Conservation (phyloP, 2,797 vertebrate genomes). For the Sebastiscus tertius region DNA sequence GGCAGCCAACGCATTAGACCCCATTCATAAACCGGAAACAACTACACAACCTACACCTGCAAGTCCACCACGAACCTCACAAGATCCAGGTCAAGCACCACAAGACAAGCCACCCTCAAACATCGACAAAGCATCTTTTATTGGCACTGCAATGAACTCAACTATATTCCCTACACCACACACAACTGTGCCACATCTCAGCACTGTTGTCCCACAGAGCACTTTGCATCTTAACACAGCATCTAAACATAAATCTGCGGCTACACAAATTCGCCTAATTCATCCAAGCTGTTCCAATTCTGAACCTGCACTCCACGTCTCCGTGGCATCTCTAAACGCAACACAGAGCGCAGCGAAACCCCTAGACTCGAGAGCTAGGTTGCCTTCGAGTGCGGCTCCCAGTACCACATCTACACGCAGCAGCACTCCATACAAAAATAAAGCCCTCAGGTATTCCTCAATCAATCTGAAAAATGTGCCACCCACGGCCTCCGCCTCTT, state of each 20-base stretch:
- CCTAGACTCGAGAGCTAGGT: not conserved
- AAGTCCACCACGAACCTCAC: not conserved
- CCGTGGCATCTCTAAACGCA: constrained; percentile 19
- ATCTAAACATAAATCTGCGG: not conserved
- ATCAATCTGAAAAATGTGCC: constrained; percentile 16
- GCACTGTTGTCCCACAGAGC: not conserved
- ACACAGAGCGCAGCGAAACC: constrained; percentile 1
- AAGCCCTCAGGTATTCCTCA: constrained; percentile 44
- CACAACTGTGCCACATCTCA: not conserved
- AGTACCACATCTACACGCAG: constrained; percentile 1
- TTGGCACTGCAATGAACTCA: constrained; percentile 16
- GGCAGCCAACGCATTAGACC: not conserved
- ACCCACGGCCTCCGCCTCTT: not conserved
- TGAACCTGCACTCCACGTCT: constrained; percentile 20
- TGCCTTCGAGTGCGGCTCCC: constrained; percentile 19
- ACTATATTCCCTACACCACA: not conserved
- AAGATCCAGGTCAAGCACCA: not conserved
- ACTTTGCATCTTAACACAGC: constrained; percentile 23
- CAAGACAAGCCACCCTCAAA: constrained; percentile 9
- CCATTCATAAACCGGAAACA: constrained; percentile 14
- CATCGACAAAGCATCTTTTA: not conserved
- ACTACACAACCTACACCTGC: not conserved
- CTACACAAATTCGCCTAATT: constrained; percentile 3
- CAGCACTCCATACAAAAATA: constrained; percentile 11
- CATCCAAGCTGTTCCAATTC: constrained; percentile 21